Evolutionary conservation across 1,140 invertebrate species (phyloP), one percentile per base, ranked within the genome.

Genomic region (Pantala flavescens): DNA sequence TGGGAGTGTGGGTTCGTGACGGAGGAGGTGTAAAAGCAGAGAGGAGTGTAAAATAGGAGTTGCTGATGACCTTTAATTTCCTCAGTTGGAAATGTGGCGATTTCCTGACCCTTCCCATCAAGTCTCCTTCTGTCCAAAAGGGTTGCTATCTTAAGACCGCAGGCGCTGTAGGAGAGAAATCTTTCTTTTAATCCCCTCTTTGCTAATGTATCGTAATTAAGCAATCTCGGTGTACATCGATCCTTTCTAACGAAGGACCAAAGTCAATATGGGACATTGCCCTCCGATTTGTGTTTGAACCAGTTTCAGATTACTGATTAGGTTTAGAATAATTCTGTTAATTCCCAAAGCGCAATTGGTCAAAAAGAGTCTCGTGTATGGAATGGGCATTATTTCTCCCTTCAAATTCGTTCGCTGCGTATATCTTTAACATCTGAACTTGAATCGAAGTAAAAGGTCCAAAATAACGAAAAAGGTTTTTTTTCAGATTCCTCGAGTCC

Each of bases 121-220:
- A 63, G 49, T 63, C 49, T 63, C 49, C 16, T 63, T 63, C 49
- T 63, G 49, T 63, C 49, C 49, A 63, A 63, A 19, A 63, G 49
- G 49, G 49, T 21, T 63, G 49, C 49, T 63, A 63, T 63, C 49
- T 63, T 63, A 63, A 21, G 49, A 21, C 49, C 49, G 49, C 49
- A 63, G 49, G 49, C 49, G 49, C n/a, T 16, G 28, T 36, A 63
- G 16, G 49, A 63, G 49, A 63, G 49, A 14, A 63, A 63, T 63
- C 49, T 21, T 63, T 63, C 49, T 63, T 63, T 21, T 63, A 5
- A 5, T 12, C 49, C 12, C n/a, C 49, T 19, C 49, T 63, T 21
- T 21, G 49, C 49, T 19, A 63, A 63, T 63, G 49, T 63, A 63
- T 63, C 49, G 49, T 63, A 63, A 63, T 63, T 63, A 63, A 63